Evolutionary conservation across 2,888 invertebrate species (phyloP).

Genomic region (Tortrix viridana): DNA sequence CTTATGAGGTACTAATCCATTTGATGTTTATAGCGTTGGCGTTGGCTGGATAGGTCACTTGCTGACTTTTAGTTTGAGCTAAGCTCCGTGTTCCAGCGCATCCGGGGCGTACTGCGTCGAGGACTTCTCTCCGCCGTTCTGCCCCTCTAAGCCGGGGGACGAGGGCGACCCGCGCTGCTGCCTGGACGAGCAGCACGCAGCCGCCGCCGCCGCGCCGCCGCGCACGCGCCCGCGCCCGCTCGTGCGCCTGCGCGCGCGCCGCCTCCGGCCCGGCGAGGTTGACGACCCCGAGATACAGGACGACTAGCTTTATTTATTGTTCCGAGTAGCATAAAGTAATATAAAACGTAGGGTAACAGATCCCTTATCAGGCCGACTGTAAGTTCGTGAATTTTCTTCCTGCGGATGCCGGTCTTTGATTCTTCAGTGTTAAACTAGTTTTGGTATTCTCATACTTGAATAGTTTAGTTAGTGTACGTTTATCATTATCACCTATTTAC

Average conservation of each 20-base stretch:
- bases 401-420: too few relatives aligned
- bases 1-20: too few relatives aligned
- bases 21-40: too few relatives aligned
- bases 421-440: too few relatives aligned
- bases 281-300: constrained; percentile 32
- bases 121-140: constrained; percentile 87
- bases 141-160: constrained; percentile 85
- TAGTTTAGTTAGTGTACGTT: too few relatives aligned
- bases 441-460: too few relatives aligned
- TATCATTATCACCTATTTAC: not conserved
- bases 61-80: not conserved
- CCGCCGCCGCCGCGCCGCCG: constrained; percentile 71
- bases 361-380: too few relatives aligned
- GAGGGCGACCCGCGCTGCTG: constrained; percentile 88
- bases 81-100: constrained; percentile 69
- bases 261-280: constrained; percentile 40
- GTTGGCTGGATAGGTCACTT: too few relatives aligned
- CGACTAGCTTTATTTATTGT: too few relatives aligned
- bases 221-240: constrained; percentile 62
- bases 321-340: too few relatives aligned
- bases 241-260: constrained; percentile 53
- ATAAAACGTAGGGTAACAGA: too few relatives aligned
- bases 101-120: constrained; percentile 89
- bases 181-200: constrained; percentile 75
- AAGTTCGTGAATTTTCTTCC: too few relatives aligned